These are phyloP conservation scores for Crotalus helleri DNA, from an alignment of 2,113 vertebrate genomes.

Conservation along the genomic window DNA sequence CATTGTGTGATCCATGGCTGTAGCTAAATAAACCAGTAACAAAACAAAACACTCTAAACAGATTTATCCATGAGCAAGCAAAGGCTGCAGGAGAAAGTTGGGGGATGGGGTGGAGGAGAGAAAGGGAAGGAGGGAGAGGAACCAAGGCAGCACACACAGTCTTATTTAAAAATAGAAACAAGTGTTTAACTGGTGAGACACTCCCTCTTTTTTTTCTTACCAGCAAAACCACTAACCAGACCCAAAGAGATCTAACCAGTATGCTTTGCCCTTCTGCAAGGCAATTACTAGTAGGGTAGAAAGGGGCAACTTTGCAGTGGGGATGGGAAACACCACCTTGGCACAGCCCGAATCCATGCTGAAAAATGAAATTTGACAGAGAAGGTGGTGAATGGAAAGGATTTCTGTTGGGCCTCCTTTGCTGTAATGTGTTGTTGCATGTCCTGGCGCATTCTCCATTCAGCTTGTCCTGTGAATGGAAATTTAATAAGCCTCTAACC, in stretches of 20 bases:
- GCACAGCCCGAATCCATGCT: not conserved
- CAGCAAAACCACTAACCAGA: not conserved
- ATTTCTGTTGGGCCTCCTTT: not conserved
- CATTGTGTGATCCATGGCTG: not conserved
- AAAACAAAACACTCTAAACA: not conserved
- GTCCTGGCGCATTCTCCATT: not conserved
- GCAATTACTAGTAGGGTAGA: not conserved
- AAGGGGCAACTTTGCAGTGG: not conserved
- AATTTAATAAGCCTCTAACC: not conserved
- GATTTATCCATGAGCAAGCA: not conserved
- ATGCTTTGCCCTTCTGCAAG: not conserved
- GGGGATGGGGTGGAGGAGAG: not conserved
- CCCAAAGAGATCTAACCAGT: not conserved
- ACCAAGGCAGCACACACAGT: not conserved
- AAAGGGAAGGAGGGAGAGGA: not conserved
- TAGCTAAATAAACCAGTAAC: not conserved
- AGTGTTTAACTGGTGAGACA: not conserved
- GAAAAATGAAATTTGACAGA: not conserved
- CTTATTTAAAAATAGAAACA: constrained; percentile 5
- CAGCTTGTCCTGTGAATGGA: not conserved
- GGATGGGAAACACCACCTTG: not conserved
- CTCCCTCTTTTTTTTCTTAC: not conserved
- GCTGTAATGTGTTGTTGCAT: too few relatives aligned
- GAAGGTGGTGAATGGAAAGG: constrained; percentile 15
- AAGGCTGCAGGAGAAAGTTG: not conserved